Base-by-base conservation (phyloP, 1,140 invertebrate genomes). In the Mamestra configurata region DNA sequence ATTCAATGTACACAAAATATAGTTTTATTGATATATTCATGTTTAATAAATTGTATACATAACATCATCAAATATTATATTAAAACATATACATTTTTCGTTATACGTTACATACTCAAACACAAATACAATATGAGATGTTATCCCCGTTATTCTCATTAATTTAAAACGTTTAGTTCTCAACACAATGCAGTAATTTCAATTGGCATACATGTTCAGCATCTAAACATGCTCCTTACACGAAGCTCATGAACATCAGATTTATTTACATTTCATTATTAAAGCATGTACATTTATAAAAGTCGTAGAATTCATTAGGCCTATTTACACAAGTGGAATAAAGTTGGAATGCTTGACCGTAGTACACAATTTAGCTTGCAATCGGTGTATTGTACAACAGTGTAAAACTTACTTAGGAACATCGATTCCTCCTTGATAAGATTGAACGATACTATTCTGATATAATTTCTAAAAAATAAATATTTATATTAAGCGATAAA, bases 11-110 rank as follows among this genome's bases (percentile, higher is more conserved):
- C 94, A 95, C 95, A 95, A 95, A 95, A 95, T 95, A 95, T 95
- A 95, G 94, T 95, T 95, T 95, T 95, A 95, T 95, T 95, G 93
- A 95, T 95, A 95, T 95, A 95, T 94, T 90, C 93, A 95, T 94
- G 91, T 95, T 95, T 95, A 94, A 95, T 95, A 95, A 94, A 94
- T 93, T 95, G 93, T 95, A 95, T 95, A 95, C 93, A 95, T 94
- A 95, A 95, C 92, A 93, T 94, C 92, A 93, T 94, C 93, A 93
- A 94, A 94, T 93, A 94, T 94, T 95, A 95, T 93, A 95, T 95
- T 94, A 95, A 94, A 94, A 94, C 93, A 94, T 94, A 94, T 94
- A 94, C 92, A 93, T 94, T 77, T 68, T 94, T 94, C 92, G 93
- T 94, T 94, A 94, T 93, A 93, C 90, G 92, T 94, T 87, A 91